Percentiles rank a stretch among this genome's conserved stretches.
Conservation (phyloP, 2,797 vertebrate genomes). For the Scarus forsteni region DNA sequence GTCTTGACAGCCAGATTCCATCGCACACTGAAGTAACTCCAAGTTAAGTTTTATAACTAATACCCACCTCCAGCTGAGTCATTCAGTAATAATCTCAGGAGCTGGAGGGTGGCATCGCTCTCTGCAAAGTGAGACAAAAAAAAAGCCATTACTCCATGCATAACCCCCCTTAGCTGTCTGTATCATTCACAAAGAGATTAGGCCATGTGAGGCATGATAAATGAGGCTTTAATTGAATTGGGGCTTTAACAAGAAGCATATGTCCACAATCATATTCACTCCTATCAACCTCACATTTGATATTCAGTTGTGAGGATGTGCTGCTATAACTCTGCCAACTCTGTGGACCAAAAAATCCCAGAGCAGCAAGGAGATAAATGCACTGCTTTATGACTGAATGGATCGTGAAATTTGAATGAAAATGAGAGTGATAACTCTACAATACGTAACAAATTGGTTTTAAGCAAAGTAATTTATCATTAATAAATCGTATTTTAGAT, state of each 20-base stretch:
- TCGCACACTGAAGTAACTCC: slow-evolving; percentile 26
- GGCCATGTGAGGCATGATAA: slow-evolving; percentile 41
- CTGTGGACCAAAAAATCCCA: slow-evolving; percentile 31
- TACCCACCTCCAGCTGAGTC: slow-evolving; percentile 41
- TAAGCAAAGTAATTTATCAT: slow-evolving; percentile 8
- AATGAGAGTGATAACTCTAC: slow-evolving; percentile 5
- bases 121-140: slow-evolving; percentile 35
- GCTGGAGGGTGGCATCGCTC: slow-evolving; percentile 42
- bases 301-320: slow-evolving; percentile 34
- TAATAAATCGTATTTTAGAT: neutral
- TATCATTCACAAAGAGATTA: slow-evolving; percentile 54
- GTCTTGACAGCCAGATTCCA: slow-evolving; percentile 47
- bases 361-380: slow-evolving; percentile 30
- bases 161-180: slow-evolving; percentile 22
- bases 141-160: slow-evolving; percentile 26
- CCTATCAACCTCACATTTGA: slow-evolving; percentile 38
- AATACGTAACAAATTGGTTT: slow-evolving; percentile 5
- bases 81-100: slow-evolving; percentile 54
- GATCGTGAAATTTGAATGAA: slow-evolving; percentile 18
- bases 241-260: slow-evolving; percentile 58
- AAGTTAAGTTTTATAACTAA: slow-evolving; percentile 50
- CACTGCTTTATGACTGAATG: slow-evolving; percentile 9
- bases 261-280: slow-evolving; percentile 39
- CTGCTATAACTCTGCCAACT: slow-evolving; percentile 8
- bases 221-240: slow-evolving; percentile 65